Conservation (phyloP, 2,113 vertebrate genomes). For the Riparia riparia region DNA sequence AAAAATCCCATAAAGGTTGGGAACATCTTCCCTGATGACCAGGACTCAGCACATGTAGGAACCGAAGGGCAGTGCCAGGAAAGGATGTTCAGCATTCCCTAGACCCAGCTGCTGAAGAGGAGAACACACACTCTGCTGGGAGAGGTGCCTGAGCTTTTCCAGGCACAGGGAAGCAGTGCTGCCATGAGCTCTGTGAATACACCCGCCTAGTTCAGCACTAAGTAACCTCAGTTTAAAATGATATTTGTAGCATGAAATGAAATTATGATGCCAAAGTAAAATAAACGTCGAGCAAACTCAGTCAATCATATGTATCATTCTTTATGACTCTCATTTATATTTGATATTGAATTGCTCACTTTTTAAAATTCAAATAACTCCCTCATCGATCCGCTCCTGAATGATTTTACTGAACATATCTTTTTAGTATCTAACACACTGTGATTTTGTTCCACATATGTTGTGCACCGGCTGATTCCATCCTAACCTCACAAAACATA, state of each 20-base stretch:
- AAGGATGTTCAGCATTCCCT: neutral
- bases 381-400: constrained; percentile 43
- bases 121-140: neutral
- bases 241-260: constrained; percentile 50
- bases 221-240: constrained; percentile 9
- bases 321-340: constrained; percentile 58
- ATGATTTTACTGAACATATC: constrained; percentile 63
- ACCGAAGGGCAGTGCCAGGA: neutral
- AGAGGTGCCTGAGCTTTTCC: neutral
- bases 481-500: constrained; percentile 84
- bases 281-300: constrained; percentile 22
- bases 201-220: neutral
- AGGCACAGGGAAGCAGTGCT: neutral
- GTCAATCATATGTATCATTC: constrained; percentile 52
- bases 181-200: neutral
- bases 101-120: rapidly evolving
- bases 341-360: constrained; percentile 58
- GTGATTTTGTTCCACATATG: constrained; percentile 74
- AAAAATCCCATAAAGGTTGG: too few relatives aligned
- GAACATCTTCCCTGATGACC: neutral
- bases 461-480: constrained; percentile 74
- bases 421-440: constrained; percentile 69
- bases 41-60: rapidly evolving
- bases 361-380: constrained; percentile 62
- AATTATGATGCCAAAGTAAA: constrained; percentile 63